Conservation (phyloP, 2,888 invertebrate species). For the Nephrotoma flavescens region DNA sequence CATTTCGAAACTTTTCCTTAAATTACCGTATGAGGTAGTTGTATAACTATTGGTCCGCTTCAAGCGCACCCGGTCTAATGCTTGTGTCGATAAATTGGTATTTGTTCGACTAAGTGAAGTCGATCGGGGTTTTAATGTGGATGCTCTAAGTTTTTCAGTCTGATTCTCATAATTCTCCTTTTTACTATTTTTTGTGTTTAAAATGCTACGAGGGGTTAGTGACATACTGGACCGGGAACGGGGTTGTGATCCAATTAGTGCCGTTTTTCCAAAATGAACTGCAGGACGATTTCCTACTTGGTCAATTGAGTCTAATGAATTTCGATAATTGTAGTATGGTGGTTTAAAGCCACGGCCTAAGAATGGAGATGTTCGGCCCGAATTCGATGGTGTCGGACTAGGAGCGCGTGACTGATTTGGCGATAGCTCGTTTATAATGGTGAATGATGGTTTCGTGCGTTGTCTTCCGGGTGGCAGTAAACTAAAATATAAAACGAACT, state of each 20-base stretch:
- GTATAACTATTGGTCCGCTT: not conserved
- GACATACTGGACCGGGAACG: not conserved
- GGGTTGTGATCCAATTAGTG: not conserved
- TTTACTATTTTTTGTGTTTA: not conserved
- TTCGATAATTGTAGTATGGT: slow-evolving; percentile 3
- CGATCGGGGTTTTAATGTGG: not conserved
- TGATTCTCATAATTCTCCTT: not conserved
- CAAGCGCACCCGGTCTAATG: not conserved
- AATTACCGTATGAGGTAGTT: not conserved
- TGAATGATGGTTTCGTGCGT: slow-evolving; percentile 52
- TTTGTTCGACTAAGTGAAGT: not conserved
- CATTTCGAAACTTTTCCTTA: slow-evolving; percentile 1
- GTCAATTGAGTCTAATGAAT: not conserved
- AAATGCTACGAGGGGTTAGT: slow-evolving; percentile 3
- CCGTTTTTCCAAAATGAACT: not conserved
- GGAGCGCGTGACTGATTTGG: slow-evolving; percentile 37
- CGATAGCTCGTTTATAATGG: slow-evolving; percentile 45
- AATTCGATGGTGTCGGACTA: slow-evolving; percentile 30
- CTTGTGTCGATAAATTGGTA: not conserved
- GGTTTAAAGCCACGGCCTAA: slow-evolving; percentile 39
- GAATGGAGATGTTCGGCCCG: slow-evolving; percentile 44
- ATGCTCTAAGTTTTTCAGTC: not conserved
- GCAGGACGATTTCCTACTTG: not conserved
- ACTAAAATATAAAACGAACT: not conserved
- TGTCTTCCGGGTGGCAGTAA: slow-evolving; percentile 29